These are phyloP conservation scores for Porites lobata DNA, from an alignment of 92 coral and sea anemone genomes.

Conservation along the genomic window DNA sequence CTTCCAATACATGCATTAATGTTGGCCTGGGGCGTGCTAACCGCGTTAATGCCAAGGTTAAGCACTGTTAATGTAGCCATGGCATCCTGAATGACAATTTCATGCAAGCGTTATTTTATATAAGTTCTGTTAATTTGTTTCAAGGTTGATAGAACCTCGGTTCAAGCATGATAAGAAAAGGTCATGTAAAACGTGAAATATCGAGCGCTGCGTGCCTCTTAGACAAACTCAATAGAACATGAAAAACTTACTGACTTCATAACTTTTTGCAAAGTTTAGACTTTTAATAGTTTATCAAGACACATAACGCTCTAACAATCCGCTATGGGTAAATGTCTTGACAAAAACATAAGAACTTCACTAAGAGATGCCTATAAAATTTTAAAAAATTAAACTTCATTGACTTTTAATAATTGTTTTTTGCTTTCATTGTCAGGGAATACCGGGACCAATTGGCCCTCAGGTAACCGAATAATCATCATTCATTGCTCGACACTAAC, in stretches of 20 bases:
- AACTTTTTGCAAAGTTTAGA: too few relatives aligned
- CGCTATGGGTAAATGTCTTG: too few relatives aligned
- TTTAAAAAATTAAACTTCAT: too few relatives aligned
- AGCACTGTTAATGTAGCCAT: constrained; percentile 26
- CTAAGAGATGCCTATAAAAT: neutral
- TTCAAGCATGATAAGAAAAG: neutral
- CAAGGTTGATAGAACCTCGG: neutral
- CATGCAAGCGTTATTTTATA: neutral
- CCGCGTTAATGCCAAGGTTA: constrained; percentile 14
- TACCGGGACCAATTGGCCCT: constrained; percentile 87
- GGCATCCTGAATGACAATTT: constrained; percentile 1
- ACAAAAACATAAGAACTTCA: neutral
- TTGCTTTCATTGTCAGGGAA: constrained; percentile 68
- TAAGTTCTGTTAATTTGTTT: neutral
- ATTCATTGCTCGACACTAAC: neutral
- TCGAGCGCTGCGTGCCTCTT: neutral
- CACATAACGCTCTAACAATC: too few relatives aligned
- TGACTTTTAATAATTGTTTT: neutral
- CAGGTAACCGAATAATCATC: constrained; percentile 66
- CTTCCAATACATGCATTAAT: constrained; percentile 5
- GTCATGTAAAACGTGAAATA: neutral
- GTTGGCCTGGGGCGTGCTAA: neutral
- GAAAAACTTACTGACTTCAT: too few relatives aligned
- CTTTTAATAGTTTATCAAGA: too few relatives aligned
- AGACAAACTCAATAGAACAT: too few relatives aligned